Base-by-base conservation (phyloP, 2,113 vertebrate species). In the Misgurnus mizolepis region DNA sequence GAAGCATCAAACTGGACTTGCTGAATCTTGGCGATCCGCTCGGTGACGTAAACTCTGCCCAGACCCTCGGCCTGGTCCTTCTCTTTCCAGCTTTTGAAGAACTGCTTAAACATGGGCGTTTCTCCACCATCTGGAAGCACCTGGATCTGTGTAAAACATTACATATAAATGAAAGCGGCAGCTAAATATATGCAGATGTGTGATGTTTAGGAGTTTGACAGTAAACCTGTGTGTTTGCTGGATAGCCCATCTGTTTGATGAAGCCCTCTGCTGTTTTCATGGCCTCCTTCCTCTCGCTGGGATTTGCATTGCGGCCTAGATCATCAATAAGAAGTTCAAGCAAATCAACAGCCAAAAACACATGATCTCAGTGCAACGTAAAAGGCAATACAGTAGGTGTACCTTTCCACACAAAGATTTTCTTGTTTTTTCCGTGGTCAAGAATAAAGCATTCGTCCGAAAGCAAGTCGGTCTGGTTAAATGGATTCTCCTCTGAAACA, bases 371-470 rank as follows among this genome's bases (percentile, higher is more conserved):
- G 17, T 18, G 3, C n/a, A n/a, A 56, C 4, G 15, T n/a, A 18
- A 11, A 17, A 34, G 71, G 27, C 17, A 60, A 58, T 41, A 45
- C 49, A 62, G 3, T 64, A 39, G 5, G 61, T 7, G 47, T 85
- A 98, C 96, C 96, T 94, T 98, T 98, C 96, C 96, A 98, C 4
- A 98, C 94, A 58, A 95, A 97, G 84, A 98, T 96, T 78, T 93
- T 94, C 75, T 90, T 94, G 81, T 93, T 95, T 70, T 91, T 89
- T 53, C 94, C 93, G 0, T 97, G 90, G 85, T 98, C 96, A 86
- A 98, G 84, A 83, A 98, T 96, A 86, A 97, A 98, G 83, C 96
- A 98, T 65, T 98, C 96, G 11, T 96, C 92, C 12, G 95, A 93
- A 15, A 95, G 87, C 61, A 98, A 92, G 89, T 94, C 91, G 0